Evolutionary conservation across 2,113 vertebrate species (phyloP).

Genomic region (Uria lomvia): DNA sequence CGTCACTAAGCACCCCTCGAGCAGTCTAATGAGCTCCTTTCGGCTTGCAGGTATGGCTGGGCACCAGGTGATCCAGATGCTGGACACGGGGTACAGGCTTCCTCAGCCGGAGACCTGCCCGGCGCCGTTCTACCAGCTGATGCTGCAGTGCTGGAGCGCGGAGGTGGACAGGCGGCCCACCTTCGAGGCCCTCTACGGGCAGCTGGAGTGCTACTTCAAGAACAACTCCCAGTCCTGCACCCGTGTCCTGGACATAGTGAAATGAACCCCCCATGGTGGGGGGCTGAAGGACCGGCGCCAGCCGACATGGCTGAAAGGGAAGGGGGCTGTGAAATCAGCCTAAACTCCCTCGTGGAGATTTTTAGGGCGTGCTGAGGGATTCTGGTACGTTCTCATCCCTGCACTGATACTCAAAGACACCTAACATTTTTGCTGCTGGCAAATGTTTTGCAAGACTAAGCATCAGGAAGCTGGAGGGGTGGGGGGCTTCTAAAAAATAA

Average conservation of each 20-base stretch:
- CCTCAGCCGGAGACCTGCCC: slow-evolving; percentile 79
- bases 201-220: slow-evolving; percentile 84
- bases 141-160: slow-evolving; percentile 85
- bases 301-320: background rate
- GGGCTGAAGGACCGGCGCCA: background rate
- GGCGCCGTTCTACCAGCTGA: slow-evolving; percentile 76
- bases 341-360: background rate
- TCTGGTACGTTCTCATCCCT: background rate
- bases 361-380: background rate
- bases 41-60: slow-evolving; percentile 77
- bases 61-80: slow-evolving; percentile 79
- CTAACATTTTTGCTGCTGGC: background rate
- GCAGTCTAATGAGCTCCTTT: background rate
- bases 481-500: background rate
- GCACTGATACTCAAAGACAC: background rate
- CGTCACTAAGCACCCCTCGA: accelerated
- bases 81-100: slow-evolving; percentile 84
- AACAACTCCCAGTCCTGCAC: slow-evolving; percentile 56
- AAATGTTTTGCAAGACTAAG: slow-evolving; percentile 40
- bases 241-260: background rate
- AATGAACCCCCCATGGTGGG: background rate
- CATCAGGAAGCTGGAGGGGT: background rate
- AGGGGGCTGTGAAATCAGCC: background rate
- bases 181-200: slow-evolving; percentile 82
- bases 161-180: slow-evolving; percentile 75